Evolutionary conservation across 2,797 vertebrate genomes (phyloP).

Genomic region (Hapalemur alaotrensis): DNA sequence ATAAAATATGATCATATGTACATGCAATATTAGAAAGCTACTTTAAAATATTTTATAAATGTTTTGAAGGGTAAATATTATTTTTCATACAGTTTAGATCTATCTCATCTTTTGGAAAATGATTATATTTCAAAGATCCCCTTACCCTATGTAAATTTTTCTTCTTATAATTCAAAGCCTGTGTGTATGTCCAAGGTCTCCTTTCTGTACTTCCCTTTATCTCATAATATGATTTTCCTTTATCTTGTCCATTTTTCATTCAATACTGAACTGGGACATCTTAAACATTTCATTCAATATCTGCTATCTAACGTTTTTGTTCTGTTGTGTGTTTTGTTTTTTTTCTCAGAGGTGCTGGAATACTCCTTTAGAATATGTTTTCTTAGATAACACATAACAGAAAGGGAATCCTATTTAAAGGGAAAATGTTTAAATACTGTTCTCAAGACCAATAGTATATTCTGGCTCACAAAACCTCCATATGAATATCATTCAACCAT

Average conservation of each 20-base stretch:
- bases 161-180: background rate
- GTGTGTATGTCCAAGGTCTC: background rate
- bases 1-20: background rate
- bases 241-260: background rate
- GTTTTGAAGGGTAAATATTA: constrained; percentile 3
- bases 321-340: background rate
- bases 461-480: background rate
- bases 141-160: background rate
- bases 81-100: background rate
- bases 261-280: background rate
- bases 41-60: background rate
- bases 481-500: background rate
- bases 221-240: background rate
- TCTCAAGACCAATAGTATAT: background rate
- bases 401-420: background rate
- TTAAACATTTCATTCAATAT: background rate
- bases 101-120: background rate
- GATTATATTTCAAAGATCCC: background rate
- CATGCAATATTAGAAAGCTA: background rate
- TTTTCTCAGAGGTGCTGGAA: background rate
- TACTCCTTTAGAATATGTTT: background rate
- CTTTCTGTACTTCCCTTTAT: background rate
- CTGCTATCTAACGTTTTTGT: background rate
- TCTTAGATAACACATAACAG: background rate
- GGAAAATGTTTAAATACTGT: background rate